Evolutionary conservation across 1,140 invertebrate species (phyloP), one percentile per base, ranked within the genome.

Genomic region (Ladona fulva): DNA sequence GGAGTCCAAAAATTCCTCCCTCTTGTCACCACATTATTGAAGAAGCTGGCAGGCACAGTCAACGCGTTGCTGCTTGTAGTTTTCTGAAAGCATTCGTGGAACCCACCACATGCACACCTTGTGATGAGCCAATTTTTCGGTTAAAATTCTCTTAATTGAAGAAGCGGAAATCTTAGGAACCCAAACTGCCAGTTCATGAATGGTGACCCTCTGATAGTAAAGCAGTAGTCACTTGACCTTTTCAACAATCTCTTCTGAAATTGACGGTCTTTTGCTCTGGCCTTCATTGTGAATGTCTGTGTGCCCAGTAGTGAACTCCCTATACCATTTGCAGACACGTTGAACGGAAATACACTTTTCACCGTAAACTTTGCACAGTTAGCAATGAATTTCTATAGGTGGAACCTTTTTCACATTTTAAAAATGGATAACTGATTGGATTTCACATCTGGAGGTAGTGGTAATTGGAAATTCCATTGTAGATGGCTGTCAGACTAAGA

Each of bases 341-440:
- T 78, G 29, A 42, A 78, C 77, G 29, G 73, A 74, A 59, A 78
- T 74, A 52, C 77, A 74, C 66, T 74, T 7, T 22, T 78, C 66
- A 42, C 77, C 77, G 74, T 74, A 74, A 1, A 78, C 77, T 25
- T 74, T 24, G 7, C 1, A 25, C 29, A 78, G 74, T 24, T 78
- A 25, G n/a, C 77, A 24, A 74, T 78, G 77, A 42, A 78, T 78
- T 12, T 78, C 74, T n/a, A 78, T 24, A n/a, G 73, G 77, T 74
- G 66, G 24, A 29, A 42, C 3, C 66, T 19, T 12, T 42, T 78
- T 78, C 24, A 73, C 73, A 37, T 78, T n/a, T 11, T 74, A 78
- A 78, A 78, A 78, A 11, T 73, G 77, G 11, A 74, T 78, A 29
- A 74, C 77, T 25, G 77, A 42, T 22, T 73, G 77, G 24, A 78